Conservation (phyloP, 2,113 vertebrate genomes). For the Nymphicus hollandicus region DNA sequence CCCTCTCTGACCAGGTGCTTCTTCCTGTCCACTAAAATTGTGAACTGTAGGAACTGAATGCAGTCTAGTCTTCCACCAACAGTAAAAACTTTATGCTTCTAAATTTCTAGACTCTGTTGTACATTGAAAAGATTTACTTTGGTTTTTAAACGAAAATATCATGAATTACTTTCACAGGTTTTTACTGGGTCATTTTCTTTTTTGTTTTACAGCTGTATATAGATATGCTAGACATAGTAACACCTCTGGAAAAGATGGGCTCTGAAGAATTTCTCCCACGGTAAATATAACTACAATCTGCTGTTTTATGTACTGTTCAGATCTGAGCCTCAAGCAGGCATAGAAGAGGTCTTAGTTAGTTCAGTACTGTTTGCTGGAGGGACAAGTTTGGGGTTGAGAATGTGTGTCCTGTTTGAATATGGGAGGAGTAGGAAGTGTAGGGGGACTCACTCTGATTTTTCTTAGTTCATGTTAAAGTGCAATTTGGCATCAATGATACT, state of each 20-base stretch:
- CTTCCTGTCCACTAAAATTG: not conserved
- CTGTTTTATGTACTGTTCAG: not conserved
- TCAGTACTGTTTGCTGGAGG: not conserved
- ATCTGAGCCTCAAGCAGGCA: not conserved
- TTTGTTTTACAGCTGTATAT: conserved; percentile 84
- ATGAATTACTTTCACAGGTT: not conserved
- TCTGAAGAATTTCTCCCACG: conserved; percentile 88
- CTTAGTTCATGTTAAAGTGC: not conserved
- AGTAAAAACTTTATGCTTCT: not conserved
- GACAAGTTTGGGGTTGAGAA: not conserved
- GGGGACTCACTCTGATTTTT: not conserved
- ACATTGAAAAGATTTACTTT: not conserved
- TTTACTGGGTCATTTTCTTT: not conserved
- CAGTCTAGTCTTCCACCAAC: not conserved
- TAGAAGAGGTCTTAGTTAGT: not conserved
- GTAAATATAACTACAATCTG: conserved; percentile 60
- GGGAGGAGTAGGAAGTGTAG: not conserved
- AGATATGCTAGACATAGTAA: conserved; percentile 85
- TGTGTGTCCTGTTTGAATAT: not conserved
- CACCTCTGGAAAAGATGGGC: conserved; percentile 77
- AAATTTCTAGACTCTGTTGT: not conserved
- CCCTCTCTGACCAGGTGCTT: not conserved
- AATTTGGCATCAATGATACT: not conserved
- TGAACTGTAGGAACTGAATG: not conserved
- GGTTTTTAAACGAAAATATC: not conserved